Evolutionary conservation across 2,888 invertebrate species (phyloP).

Genomic region (Sepioteuthis lessoniana): DNA sequence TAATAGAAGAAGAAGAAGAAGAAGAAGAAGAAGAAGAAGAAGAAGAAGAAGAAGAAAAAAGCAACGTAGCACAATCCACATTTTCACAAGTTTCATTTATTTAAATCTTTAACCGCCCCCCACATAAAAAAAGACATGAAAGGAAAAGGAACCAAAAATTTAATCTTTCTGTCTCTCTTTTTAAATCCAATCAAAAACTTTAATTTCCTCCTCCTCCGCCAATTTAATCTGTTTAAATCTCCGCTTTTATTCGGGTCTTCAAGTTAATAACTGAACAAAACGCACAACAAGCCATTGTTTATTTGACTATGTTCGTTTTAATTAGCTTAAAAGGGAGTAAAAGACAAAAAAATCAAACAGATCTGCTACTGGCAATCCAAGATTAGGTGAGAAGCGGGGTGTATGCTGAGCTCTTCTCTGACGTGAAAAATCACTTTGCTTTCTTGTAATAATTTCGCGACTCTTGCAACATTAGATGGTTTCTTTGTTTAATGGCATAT

Average conservation of each 20-base stretch:
- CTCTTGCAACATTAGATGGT: too few species aligned
- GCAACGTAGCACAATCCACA: neutral
- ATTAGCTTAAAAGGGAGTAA: constrained; percentile 18
- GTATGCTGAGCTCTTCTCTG: too few species aligned
- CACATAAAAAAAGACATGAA: neutral
- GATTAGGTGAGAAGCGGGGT: too few species aligned
- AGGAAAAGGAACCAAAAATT: neutral
- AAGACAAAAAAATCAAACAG: neutral
- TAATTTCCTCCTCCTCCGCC: too few species aligned
- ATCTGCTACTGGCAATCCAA: neutral
- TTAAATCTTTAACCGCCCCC: neutral
- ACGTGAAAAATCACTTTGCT: too few species aligned
- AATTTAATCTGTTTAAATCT: neutral
- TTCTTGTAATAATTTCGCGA: too few species aligned
- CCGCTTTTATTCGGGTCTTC: neutral
- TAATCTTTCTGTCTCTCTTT: neutral
- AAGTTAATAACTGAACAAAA: neutral
- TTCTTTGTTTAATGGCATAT: too few species aligned
- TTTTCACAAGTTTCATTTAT: neutral
- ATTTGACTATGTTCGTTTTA: neutral
- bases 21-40: neutral
- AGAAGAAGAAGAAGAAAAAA: neutral
- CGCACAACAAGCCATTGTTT: neutral
- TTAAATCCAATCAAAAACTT: too few species aligned
- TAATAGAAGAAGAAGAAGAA: neutral